Evolutionary conservation across 1,140 invertebrate genomes (phyloP), one percentile per base, ranked within the genome.

Genomic region (Ephestia elutella): DNA sequence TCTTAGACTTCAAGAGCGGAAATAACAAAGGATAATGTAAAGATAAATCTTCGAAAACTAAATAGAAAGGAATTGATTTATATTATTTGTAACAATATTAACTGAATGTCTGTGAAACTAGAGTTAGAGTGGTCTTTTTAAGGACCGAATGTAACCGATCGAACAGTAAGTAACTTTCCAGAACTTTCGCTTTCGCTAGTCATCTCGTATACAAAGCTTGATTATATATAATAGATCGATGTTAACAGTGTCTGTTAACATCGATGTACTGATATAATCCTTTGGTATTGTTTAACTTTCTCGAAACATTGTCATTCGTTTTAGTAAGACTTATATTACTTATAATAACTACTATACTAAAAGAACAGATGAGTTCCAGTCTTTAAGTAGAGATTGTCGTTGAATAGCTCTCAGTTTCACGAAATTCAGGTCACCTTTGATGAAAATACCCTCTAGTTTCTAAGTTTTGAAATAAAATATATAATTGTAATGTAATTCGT

Each of bases 121-220:
- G 15, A 49, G 19, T 59, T 49, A 9, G 20, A 30, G 21, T 15
- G n/a, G 30, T 50, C 54, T 56, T 50, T 56, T 51, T 49, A 60
- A 60, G 59, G 59, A 56, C 61, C 50, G 50, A 62, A 30, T 48
- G 25, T n/a, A n/a, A 28, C 28, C 59, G n/a, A n/a, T n/a, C n/a
- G n/a, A n/a, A n/a, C n/a, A n/a, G n/a, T n/a, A n/a, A 56, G 60
- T 66, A 75, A 75, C 73, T 84, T 82, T 79, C 73, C 70, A 74
- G 60, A 70, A 81, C 78, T 81, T 84, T 84, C 78, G 69, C 75
- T 84, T 76, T 81, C 67, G 62, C 65, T 58, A 32, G 38, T 61
- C 35, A 54, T 35, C 56, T 30, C 59, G 57, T 59, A 48, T 51
- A 63, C 56, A 59, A 64, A 63, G 64, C 60, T 65, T 56, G 58